A percentile compares a stretch with the other conserved stretches of the same genome.
These are phyloP conservation scores for Nannospalax galili DNA, from an alignment of 2,113 vertebrate genomes.

Conservation along the genomic window DNA sequence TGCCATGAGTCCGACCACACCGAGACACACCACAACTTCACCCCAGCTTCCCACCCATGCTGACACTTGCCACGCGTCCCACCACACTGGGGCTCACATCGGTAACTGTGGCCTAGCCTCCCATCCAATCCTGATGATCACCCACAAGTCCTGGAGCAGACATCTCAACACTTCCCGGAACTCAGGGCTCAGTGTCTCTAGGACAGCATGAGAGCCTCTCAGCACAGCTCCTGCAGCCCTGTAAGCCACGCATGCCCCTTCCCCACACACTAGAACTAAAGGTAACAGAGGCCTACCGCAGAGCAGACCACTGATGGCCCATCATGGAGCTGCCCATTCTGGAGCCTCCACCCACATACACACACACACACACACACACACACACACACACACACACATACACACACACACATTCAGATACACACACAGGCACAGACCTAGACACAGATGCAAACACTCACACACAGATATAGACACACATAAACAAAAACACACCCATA, in stretches of 20 bases:
- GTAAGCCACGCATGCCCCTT: too few relatives aligned
- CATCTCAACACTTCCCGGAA: neutral
- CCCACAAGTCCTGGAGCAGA: neutral
- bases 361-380: neutral
- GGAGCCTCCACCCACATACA: too few relatives aligned
- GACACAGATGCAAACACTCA: too few relatives aligned
- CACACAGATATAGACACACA: neutral
- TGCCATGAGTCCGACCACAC: neutral
- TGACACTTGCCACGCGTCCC: neutral
- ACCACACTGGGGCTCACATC: too few relatives aligned
- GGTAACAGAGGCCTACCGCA: too few relatives aligned
- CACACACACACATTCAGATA: neutral
- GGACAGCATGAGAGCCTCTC: neutral
- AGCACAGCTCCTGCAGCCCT: neutral
- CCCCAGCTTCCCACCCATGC: neutral
- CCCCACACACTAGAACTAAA: neutral
- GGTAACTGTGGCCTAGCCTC: neutral
- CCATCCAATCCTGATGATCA: neutral
- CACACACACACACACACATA: too few relatives aligned
- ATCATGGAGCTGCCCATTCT: neutral
- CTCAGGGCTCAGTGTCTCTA: accelerated
- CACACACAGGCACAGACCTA: neutral
- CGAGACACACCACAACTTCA: too few relatives aligned
- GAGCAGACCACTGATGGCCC: too few relatives aligned
- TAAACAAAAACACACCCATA: accelerated